Percentiles rank a stretch among this genome's conserved stretches.
Conservation (phyloP, 1,140 invertebrate genomes). For the Daktulosphaira vitifoliae region DNA sequence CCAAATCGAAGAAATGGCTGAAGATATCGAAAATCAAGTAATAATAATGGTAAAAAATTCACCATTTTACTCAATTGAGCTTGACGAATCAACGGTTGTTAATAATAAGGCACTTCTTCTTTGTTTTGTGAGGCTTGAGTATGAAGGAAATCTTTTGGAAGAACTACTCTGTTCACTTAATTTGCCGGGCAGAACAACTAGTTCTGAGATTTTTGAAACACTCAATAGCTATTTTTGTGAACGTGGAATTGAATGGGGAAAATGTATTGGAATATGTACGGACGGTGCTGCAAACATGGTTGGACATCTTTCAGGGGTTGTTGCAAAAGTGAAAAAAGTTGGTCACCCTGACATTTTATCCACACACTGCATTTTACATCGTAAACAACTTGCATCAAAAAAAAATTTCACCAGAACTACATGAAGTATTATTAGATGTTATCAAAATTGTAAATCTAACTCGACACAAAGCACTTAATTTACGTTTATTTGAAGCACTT, state of each 20-base stretch:
- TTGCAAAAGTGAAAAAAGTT: constrained; percentile 40
- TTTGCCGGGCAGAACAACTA: constrained; percentile 8
- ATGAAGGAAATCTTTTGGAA: no score
- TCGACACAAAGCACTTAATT: constrained; percentile 40
- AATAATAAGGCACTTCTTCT: not conserved
- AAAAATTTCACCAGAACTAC: constrained; percentile 33
- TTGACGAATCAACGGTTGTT: not conserved
- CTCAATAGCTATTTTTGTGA: no score
- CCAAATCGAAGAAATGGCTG: no score
- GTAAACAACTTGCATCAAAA: constrained; percentile 37
- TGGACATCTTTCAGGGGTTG: no score
- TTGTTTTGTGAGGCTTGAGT: no score
- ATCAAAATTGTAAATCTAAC: constrained; percentile 40
- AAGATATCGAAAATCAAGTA: no score
- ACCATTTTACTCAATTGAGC: not conserved
- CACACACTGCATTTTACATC: constrained; percentile 42
- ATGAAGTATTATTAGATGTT: not conserved
- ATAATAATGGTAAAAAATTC: not conserved
- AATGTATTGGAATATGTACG: constrained; percentile 40
- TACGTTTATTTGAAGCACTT: constrained; percentile 38
- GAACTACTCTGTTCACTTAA: constrained; percentile 14
- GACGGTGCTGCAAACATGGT: no score
- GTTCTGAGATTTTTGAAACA: no score
- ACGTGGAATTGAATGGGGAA: constrained; percentile 24
- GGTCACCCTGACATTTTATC: constrained; percentile 38